Evolutionary conservation across 2,113 vertebrate genomes (phyloP), one percentile per base, ranked within the genome.

Genomic region (Chitala chitala): DNA sequence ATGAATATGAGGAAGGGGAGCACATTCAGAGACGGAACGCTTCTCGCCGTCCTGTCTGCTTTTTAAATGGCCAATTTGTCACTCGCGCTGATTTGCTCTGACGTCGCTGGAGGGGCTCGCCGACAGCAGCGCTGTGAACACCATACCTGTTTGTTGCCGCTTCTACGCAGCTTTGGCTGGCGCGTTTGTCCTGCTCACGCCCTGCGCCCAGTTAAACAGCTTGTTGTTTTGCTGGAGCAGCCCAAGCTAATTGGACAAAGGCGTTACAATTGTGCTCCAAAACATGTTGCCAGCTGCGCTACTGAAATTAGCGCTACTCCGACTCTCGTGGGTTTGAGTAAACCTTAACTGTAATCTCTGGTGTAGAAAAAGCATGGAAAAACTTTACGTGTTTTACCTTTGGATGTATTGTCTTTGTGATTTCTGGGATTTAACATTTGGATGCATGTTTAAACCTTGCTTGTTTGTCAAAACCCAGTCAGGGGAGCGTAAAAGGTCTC

Each of bases 31-130:
- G 82, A 78, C 80, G 70, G 58, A 69, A 40, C 71, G 69, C 50
- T 78, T 72, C 54, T 53, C 78, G 78, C 81, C 79, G 76, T 84
- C 77, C 70, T 76, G 31, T 82, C 72, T 68, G 76, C 80, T 78
- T 79, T 84, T 76, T 72, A 55, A 81, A 85, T 77, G 80, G 82
- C 79, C 84, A 86, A 89, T 90, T 89, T 85, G 86, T 88, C 85
- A 86, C 78, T 66, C 15, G 74, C 77, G 82, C 84, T 89, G 87
- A 88, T 92, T 90, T 83, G 84, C 80, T 87, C 80, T 84, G 84
- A 90, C 90, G 82, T 78, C 82, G 78, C 66, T 77, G 82, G 79
- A 80, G 80, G 77, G 72, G 76, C 78, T 46, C 78, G 75, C 46
- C 84, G 86, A 87, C 85, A 50, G 26, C 12, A 17, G 22, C 17